Percentiles rank a stretch among this genome's conserved stretches.
Evolutionary conservation across 2,888 invertebrate species (phyloP).

Genomic region (Apodemia zela): DNA sequence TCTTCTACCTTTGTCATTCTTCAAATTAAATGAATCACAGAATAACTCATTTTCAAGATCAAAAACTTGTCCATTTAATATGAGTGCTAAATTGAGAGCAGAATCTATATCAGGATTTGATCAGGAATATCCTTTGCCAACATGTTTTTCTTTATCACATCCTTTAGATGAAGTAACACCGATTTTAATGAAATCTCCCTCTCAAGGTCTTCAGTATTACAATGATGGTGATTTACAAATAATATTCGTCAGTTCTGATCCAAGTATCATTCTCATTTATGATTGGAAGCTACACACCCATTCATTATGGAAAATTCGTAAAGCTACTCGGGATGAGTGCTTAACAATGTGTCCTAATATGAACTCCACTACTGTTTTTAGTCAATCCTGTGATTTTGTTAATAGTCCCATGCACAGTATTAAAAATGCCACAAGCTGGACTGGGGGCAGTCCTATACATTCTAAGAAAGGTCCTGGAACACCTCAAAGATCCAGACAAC

Average conservation of each 20-base stretch:
- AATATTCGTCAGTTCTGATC: constrained; percentile 87
- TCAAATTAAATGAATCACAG: constrained; percentile 61
- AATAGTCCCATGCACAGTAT: constrained; percentile 63
- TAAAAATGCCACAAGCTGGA: constrained; percentile 56
- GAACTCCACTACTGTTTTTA: constrained; percentile 60
- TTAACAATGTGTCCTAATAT: constrained; percentile 79
- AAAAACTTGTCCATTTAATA: constrained; percentile 49
- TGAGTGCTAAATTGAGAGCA: constrained; percentile 60
- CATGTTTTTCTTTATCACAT: constrained; percentile 92
- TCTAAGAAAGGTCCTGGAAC: constrained; percentile 53
- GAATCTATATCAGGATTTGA: constrained; percentile 62
- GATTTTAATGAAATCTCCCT: constrained; percentile 85
- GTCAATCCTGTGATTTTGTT: constrained; percentile 65
- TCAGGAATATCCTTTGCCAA: constrained; percentile 83
- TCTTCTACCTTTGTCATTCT: constrained; percentile 51
- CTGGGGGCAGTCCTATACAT: constrained; percentile 62
- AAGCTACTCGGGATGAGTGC: constrained; percentile 87
- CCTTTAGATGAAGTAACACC: constrained; percentile 96
- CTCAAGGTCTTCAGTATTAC: constrained; percentile 78
- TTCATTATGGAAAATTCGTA: constrained; percentile 90
- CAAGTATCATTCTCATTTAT: constrained; percentile 90
- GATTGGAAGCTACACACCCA: constrained; percentile 89
- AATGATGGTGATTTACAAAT: constrained; percentile 84
- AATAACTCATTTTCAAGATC: constrained; percentile 39
- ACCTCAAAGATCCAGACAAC: constrained; percentile 56